Base-by-base conservation (phyloP, 2,113 vertebrate species). In the Eclectus roratus region DNA sequence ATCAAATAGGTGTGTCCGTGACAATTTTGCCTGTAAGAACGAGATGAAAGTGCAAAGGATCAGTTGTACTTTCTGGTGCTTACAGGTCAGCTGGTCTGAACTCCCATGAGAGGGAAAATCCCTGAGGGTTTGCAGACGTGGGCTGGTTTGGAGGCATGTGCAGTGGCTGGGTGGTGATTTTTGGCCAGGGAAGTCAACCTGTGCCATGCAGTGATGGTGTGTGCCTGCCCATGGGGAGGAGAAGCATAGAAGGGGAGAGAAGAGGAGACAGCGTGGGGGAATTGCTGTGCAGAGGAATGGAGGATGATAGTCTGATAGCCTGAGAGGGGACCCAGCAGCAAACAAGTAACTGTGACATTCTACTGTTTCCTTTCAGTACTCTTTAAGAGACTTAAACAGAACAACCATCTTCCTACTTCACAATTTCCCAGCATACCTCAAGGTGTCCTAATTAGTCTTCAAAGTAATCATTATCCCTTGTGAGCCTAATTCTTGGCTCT, bases 261-360 rank as follows among this genome's bases (percentile, higher is more conserved):
- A 50, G n/a, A 43, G 14, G 24, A n/a, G 15, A 52, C 13, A 53
- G 28, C 8, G 8, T 5, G 60, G 3, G 31, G 29, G 18, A 31
- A 29, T 6, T 16, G 29, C 71, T 82, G 52, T 71, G 88, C 1
- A 0, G 20, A 52, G 35, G 14, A 60, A 46, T 11, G 47, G 47
- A 83, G 84, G 19, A 11, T 70, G 61, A 13, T 65, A 58, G 11
- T 43, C 63, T 10, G 6, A 28, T 14, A n/a, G 14, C 29, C 23
- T 2, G 1, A 44, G 33, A 33, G 44, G 61, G 31, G 41, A 87
- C 16, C 17, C 66, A 61, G 55, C 53, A 77, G 18, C 1, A 3
- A 72, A 16, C 3, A 4, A 66, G 53, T 1, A 0, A 28, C 28
- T 0, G 0, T 7, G 21, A 50, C 28, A 49, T 85, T 60, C 61